Conservation (phyloP, 2,888 invertebrate genomes). For the Scrobipalpa atriplicella region DNA sequence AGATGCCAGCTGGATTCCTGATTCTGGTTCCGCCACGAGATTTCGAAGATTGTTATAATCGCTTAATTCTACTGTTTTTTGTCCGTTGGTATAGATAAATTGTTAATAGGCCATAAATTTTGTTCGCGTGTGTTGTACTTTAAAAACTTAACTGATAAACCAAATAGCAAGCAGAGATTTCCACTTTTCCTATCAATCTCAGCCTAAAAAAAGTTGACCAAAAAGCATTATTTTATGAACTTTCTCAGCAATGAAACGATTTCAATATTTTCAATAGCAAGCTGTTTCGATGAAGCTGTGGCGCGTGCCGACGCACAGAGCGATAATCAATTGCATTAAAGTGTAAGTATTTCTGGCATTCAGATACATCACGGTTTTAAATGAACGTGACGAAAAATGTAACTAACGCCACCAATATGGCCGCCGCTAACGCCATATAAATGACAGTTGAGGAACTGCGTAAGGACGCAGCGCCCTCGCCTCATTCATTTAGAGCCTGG, state of each 20-base stretch:
- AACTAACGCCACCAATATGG: too few species aligned
- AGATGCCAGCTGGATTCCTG: slow-evolving; percentile 13
- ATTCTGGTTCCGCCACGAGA: slow-evolving; percentile 3
- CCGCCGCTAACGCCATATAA: too few species aligned
- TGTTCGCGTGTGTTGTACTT: not conserved
- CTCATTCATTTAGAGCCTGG: too few species aligned
- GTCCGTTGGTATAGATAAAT: not conserved
- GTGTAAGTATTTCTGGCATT: slow-evolving; percentile 23
- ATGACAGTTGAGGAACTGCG: too few species aligned
- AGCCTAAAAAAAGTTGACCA: too few species aligned
- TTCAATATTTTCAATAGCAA: not conserved
- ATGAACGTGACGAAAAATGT: too few species aligned
- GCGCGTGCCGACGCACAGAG: slow-evolving; percentile 38
- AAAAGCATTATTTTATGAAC: too few species aligned
- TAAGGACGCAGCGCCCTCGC: too few species aligned
- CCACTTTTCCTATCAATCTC: too few species aligned
- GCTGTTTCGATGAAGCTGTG: slow-evolving; percentile 1
- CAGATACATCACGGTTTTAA: too few species aligned
- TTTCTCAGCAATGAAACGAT: too few species aligned
- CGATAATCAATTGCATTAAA: slow-evolving; percentile 31
- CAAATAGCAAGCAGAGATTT: too few species aligned
- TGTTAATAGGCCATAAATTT: not conserved
- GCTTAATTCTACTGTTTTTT: slow-evolving; percentile 14
- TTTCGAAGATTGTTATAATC: slow-evolving; percentile 4
- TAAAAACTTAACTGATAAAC: not conserved